Conservation (phyloP, 2,797 vertebrate genomes). For the Echeneis naucrates region DNA sequence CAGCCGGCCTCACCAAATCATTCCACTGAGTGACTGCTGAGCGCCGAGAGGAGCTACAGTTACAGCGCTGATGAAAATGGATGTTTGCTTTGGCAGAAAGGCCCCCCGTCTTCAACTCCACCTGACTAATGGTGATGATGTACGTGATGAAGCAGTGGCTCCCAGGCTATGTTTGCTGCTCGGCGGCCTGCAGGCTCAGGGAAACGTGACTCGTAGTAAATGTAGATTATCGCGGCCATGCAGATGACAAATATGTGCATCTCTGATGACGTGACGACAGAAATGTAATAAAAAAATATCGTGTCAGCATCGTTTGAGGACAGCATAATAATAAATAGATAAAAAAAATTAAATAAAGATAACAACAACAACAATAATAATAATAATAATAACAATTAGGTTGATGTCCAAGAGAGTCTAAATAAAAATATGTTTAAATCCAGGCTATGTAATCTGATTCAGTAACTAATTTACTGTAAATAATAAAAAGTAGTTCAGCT, state of each 20-base stretch:
- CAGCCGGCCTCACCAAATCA: conserved; percentile 39
- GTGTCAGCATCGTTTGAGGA: too few relatives aligned
- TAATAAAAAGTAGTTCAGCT: background rate
- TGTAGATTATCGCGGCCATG: background rate
- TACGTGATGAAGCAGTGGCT: conserved; percentile 54
- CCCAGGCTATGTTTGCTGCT: conserved; percentile 46
- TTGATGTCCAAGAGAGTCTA: too few relatives aligned
- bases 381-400: too few relatives aligned
- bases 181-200: conserved; percentile 14
- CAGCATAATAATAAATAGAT: too few relatives aligned
- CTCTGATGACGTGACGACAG: too few relatives aligned
- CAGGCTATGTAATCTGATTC: background rate
- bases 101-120: conserved; percentile 41
- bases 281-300: too few relatives aligned
- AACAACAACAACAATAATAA: too few relatives aligned
- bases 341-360: too few relatives aligned
- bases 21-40: conserved; percentile 55
- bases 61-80: conserved; percentile 57
- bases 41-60: conserved; percentile 58
- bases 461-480: background rate
- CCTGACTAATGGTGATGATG: conserved; percentile 67
- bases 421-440: too few relatives aligned
- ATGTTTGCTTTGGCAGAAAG: conserved; percentile 71
- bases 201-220: conserved; percentile 34
- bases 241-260: too few relatives aligned